These are phyloP conservation scores for Sebastes oblongus DNA, from an alignment of 2,797 vertebrate genomes.

Conservation along the genomic window DNA sequence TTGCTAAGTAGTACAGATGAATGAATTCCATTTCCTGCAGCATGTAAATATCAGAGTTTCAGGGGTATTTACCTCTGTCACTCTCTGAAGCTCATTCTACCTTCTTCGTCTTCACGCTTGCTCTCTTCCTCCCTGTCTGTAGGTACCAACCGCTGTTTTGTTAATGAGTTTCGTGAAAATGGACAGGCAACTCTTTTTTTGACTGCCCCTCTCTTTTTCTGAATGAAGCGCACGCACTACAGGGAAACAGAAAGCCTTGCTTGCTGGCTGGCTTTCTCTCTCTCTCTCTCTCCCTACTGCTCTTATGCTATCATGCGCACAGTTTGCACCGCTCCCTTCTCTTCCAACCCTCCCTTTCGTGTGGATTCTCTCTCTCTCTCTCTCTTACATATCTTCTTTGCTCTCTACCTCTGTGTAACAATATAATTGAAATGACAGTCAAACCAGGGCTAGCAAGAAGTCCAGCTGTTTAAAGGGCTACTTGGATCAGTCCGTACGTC, in stretches of 20 bases:
- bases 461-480: conserved; percentile 84
- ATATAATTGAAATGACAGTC: conserved; percentile 84
- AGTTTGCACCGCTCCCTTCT: conserved; percentile 70
- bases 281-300: conserved; percentile 58
- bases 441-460: conserved; percentile 75
- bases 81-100: conserved; percentile 51
- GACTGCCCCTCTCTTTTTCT: conserved; percentile 78
- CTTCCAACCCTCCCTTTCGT: conserved; percentile 62
- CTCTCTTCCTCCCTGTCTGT: conserved; percentile 27
- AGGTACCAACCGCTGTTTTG: conserved; percentile 12
- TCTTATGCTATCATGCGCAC: conserved; percentile 73
- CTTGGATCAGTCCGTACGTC: conserved; percentile 55
- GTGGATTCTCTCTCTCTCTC: conserved; percentile 49
- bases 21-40: conserved; percentile 57
- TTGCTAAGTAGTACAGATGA: conserved; percentile 36
- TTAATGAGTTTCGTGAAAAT: conserved; percentile 55
- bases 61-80: conserved; percentile 28
- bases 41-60: conserved; percentile 40
- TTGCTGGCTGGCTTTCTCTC: conserved; percentile 56
- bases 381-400: conserved; percentile 55
- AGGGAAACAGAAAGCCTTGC: conserved; percentile 52
- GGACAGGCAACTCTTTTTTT: conserved; percentile 54
- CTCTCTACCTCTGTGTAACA: conserved; percentile 62
- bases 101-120: conserved; percentile 49
- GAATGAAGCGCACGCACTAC: conserved; percentile 78